Evolutionary conservation across 2,797 vertebrate genomes (phyloP), one percentile per base, ranked within the genome.

Genomic region (Trachops cirrhosus): DNA sequence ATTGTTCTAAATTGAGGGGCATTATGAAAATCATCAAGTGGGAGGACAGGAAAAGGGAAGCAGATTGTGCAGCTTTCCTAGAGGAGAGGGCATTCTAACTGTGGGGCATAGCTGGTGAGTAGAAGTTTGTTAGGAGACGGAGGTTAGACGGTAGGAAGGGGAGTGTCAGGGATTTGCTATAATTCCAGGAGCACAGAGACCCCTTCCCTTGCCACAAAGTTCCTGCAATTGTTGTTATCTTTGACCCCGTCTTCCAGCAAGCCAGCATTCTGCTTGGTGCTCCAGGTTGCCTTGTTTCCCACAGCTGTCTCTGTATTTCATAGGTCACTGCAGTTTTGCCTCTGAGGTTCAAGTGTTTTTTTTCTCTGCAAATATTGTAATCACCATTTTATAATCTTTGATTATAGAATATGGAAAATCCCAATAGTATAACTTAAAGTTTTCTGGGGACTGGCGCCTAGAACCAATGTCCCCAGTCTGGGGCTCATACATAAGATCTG

Each of bases 321-420:
- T 19, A 75, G 91, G 91, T 94, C 83, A 75, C 64, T 48, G 86
- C 91, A 57, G 80, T 94, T 96, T 95, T 94, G 75, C 84, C 84
- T 96, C 67, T 85, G 86, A 95, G 75, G 32, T 92, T 85, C 54
- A 91, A 96, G 75, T n/a, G 57, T 91, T 14, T 29, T 59, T 94
- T 79, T 48, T 34, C n/a, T 80, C 86, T 83, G 91, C 75, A 91
- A 97, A 16, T 64, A 64, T 64, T 64, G 75, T 91, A 96, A 93
- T 94, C 95, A 91, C 91, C 57, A 59, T 94, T 46, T 97, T 96
- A 94, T 68, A 67, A 95, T 96, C 52, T 86, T 67, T 39, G 93
- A 96, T 96, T 96, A 89, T n/a, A 93, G 94, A 87, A 89, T 70
- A 62, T 32, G 12, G 52, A 78, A 79, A 62, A 41, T 89, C 68